Percentiles rank a stretch among this genome's conserved stretches.
Conservation (phyloP, 2,113 vertebrate genomes). For the Thamnaconus septentrionalis region DNA sequence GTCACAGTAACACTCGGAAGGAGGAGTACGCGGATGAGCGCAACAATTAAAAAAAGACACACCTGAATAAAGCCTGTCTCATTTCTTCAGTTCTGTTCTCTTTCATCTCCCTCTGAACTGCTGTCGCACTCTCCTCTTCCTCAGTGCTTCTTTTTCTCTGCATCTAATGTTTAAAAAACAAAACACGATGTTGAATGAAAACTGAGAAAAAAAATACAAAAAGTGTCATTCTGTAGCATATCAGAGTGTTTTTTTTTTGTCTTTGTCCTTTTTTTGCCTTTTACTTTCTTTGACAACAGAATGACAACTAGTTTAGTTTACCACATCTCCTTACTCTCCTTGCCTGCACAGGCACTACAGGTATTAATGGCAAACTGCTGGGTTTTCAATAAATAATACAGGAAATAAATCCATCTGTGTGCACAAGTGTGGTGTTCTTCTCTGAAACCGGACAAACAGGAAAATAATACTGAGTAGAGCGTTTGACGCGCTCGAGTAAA, state of each 20-base stretch:
- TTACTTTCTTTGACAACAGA: conserved; percentile 38
- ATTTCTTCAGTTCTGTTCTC: conserved; percentile 11
- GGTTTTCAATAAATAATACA: conserved; percentile 74
- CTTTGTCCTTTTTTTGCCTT: conserved; percentile 20
- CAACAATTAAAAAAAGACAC: conserved; percentile 14
- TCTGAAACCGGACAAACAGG: neutral
- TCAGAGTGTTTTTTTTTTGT: conserved; percentile 12
- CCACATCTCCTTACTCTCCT: conserved; percentile 25
- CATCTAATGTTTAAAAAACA: conserved; percentile 18
- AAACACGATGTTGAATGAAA: conserved; percentile 35
- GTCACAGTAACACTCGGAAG: conserved; percentile 35
- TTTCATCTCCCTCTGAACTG: conserved; percentile 35
- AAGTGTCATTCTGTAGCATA: conserved; percentile 50
- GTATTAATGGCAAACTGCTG: conserved; percentile 61
- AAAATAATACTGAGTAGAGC: neutral
- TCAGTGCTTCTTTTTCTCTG: conserved; percentile 52
- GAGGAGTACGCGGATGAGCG: conserved; percentile 15
- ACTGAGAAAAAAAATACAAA: conserved; percentile 17
- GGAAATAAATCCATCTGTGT: conserved; percentile 34
- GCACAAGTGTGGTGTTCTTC: conserved; percentile 17
- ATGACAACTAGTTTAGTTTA: conserved; percentile 52
- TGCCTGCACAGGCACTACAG: conserved; percentile 42
- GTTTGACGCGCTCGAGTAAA: too few relatives aligned
- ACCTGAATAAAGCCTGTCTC: conserved; percentile 18
- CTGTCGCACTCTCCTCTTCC: conserved; percentile 20